A percentile compares a stretch with the other conserved stretches of the same genome.
These are phyloP conservation scores for Grammomys dolichurus DNA, from an alignment of 2,113 vertebrate species.

Conservation along the genomic window DNA sequence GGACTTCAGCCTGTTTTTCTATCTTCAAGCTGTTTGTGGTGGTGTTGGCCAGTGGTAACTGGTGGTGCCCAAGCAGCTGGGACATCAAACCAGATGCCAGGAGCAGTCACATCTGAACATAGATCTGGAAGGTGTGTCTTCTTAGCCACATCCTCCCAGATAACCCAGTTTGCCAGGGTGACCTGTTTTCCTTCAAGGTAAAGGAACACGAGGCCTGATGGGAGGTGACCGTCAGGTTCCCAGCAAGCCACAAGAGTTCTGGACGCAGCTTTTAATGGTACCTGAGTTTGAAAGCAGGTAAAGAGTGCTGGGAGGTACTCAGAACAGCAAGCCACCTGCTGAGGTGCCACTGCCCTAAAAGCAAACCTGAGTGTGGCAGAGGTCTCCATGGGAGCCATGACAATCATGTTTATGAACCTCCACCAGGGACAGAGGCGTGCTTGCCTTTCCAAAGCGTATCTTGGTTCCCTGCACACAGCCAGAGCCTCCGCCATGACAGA, in stretches of 20 bases:
- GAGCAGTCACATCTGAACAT: neutral
- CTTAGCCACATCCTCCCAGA: neutral
- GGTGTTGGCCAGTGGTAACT: neutral
- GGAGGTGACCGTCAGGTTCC: neutral
- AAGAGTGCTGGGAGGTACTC: neutral
- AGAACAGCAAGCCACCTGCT: neutral
- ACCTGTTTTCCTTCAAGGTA: neutral
- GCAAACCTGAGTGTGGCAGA: neutral
- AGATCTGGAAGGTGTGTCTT: neutral
- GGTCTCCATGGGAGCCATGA: neutral
- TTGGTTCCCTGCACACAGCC: neutral
- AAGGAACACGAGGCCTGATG: neutral
- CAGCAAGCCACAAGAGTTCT: neutral
- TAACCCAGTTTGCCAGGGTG: neutral
- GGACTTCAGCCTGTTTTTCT: neutral
- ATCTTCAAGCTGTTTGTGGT: neutral
- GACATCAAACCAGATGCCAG: neutral
- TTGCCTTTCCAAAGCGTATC: neutral
- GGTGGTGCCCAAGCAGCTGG: neutral
- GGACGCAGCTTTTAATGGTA: neutral
- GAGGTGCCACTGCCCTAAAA: rapidly evolving
- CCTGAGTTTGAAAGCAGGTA: neutral
- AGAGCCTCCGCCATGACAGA: neutral
- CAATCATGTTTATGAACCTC: neutral
- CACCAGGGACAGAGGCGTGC: neutral